A percentile compares a stretch with the other conserved stretches of the same genome.
phyloP scores from a whole-genome alignment of 2,888 invertebrate species.

The Lycaena phlaeas region DNA sequence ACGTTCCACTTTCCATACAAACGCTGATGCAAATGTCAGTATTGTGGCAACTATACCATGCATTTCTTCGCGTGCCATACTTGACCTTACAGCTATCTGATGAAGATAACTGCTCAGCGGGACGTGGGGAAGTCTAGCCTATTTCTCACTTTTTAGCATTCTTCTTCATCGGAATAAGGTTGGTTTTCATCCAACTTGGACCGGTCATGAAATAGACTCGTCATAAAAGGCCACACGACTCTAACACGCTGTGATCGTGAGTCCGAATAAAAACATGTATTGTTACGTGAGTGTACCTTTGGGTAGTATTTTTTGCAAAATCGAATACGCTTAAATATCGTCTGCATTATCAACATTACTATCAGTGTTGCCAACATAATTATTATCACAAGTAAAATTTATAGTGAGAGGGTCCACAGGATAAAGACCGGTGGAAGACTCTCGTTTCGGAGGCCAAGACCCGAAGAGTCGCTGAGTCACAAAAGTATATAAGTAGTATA shows the following conservation, averaged over 20 bases:
- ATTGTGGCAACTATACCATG: slow-evolving; percentile 25
- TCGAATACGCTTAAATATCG: too few relatives aligned
- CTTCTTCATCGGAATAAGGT: slow-evolving; percentile 27
- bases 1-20: slow-evolving; percentile 22
- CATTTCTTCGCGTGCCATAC: slow-evolving; percentile 53
- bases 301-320: slow-evolving; percentile 13
- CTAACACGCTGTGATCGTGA: slow-evolving; percentile 54
- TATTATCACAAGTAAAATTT: too few relatives aligned
- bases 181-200: slow-evolving; percentile 23
- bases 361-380: too few relatives aligned
- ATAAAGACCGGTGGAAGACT: too few relatives aligned
- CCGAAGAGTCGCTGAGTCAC: too few relatives aligned
- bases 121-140: slow-evolving; percentile 33
- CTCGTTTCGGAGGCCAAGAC: too few relatives aligned
- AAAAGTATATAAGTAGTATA: too few relatives aligned
- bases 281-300: slow-evolving; percentile 21
- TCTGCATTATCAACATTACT: too few relatives aligned
- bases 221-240: slow-evolving; percentile 51
- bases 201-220: slow-evolving; percentile 41
- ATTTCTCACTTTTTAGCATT: slow-evolving; percentile 20
- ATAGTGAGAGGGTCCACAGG: too few relatives aligned
- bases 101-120: slow-evolving; percentile 63
- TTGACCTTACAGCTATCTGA: slow-evolving; percentile 64
- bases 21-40: slow-evolving; percentile 22
- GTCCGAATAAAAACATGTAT: slow-evolving; percentile 36